phyloP scores from a whole-genome alignment of 2,797 vertebrate genomes.

The Pelobates cultripes region DNA sequence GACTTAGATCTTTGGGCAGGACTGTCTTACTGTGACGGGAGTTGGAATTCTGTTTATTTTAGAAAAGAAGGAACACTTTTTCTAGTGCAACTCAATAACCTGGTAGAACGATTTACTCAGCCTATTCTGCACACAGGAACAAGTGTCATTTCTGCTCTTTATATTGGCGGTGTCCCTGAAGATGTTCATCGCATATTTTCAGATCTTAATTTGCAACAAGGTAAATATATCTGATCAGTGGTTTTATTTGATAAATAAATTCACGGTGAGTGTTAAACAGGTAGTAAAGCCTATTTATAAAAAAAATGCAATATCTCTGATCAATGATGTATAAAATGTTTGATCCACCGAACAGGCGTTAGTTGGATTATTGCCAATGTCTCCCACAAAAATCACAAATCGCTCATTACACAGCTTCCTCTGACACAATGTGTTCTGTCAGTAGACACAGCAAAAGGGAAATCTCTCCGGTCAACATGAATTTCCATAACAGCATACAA shows the following conservation, averaged over 20 bases:
- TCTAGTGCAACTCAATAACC: conserved; percentile 73
- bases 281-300: no score
- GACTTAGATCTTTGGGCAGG: conserved; percentile 83
- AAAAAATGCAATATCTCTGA: no score
- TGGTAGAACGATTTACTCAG: conserved; percentile 66
- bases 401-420: no score
- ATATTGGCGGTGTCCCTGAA: conserved; percentile 82
- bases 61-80: conserved; percentile 72
- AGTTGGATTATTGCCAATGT: no score
- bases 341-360: no score
- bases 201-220: conserved; percentile 75
- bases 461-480: no score
- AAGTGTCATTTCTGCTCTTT: conserved; percentile 78
- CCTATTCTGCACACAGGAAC: conserved; percentile 59
- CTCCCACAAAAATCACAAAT: no score
- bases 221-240: conserved; percentile 67
- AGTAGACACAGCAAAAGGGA: no score
- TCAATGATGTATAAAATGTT: no score
- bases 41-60: conserved; percentile 81
- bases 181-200: conserved; percentile 71
- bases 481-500: no score
- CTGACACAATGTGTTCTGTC: no score
- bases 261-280: no score
- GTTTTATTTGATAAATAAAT: background rate
- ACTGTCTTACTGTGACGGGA: conserved; percentile 84